Evolutionary conservation across 2,113 vertebrate species (phyloP), one percentile per base, ranked within the genome.

Genomic region (Potamarius usumacintae): DNA sequence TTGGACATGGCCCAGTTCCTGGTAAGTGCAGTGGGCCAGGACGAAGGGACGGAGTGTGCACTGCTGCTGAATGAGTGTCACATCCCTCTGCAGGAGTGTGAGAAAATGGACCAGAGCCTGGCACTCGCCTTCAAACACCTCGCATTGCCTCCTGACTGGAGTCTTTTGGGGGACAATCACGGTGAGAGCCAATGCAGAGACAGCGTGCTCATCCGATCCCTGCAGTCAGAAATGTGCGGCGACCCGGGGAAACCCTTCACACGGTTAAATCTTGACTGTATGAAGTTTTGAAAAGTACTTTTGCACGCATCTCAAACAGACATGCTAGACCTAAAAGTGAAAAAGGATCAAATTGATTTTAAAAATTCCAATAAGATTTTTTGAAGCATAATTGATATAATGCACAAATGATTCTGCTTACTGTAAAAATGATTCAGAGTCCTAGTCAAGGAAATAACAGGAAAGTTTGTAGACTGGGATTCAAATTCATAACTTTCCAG

Each of bases 1-100:
- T 97, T 97, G 0, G 97, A 99, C 12, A 97, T 98, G 0, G 98
- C 98, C 34, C 97, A 97, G 92, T 99, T 99, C 90, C 92, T 99
- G 93, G 97, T 97, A 86, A 95, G 96, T 89, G 96, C 96, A 0
- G 97, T 96, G 0, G 97, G 97, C 22, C 96, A 96, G 79, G 94
- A 95, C 11, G 97, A 97, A 69, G 96, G 96, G 4, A 95, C 98
- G 53, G 97, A 98, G 11, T 97, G 96, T 86, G 97, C 96, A 0
- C 93, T 97, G 7, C 95, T 99, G 87, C 91, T 99, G 88, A 96
- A 98, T 42, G 94, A 96, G 52, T 97, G 96, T 5, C 94, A 96
- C 83, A 96, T 97, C 4, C 96, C 97, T 0, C 94, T 96, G 58
- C 91, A 93, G 0, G 97, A 99, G 10, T 97, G 97, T 77, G 96